phyloP scores from a whole-genome alignment of 2,888 invertebrate species.

The Hetaerina titia region DNA sequence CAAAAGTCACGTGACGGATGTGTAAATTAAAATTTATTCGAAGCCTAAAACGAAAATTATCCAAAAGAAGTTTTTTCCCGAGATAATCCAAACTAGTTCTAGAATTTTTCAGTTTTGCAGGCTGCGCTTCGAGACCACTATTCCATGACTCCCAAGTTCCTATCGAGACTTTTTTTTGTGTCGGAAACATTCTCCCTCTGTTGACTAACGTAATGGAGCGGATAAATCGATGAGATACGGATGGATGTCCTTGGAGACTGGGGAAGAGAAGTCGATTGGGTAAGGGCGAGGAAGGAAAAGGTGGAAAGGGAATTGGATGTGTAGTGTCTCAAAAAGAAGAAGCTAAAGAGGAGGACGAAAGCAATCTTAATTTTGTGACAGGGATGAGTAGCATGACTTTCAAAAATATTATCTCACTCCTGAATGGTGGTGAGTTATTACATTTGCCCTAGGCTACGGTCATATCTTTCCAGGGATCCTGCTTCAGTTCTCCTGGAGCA shows the following conservation, averaged over 20 bases:
- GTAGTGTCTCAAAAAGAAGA: too few species aligned
- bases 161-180: not conserved
- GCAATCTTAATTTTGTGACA: too few species aligned
- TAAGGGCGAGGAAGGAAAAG: not conserved
- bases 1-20: not conserved
- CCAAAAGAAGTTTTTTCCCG: not conserved
- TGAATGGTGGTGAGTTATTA: too few species aligned
- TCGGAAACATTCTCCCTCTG: conserved; percentile 6
- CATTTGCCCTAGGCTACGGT: too few species aligned
- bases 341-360: too few species aligned
- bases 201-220: conserved; percentile 21
- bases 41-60: not conserved
- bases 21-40: not conserved
- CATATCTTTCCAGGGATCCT: too few species aligned
- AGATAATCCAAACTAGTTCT: not conserved
- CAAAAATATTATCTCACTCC: too few species aligned
- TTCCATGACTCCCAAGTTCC: not conserved
- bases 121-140: not conserved
- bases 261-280: not conserved
- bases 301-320: not conserved
- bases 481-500: too few species aligned
- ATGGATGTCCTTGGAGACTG: not conserved
- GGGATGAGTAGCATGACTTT: too few species aligned
- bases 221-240: not conserved
- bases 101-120: not conserved